phyloP scores from a whole-genome alignment of 2,113 vertebrate species.

The Lasiurus cinereus region DNA sequence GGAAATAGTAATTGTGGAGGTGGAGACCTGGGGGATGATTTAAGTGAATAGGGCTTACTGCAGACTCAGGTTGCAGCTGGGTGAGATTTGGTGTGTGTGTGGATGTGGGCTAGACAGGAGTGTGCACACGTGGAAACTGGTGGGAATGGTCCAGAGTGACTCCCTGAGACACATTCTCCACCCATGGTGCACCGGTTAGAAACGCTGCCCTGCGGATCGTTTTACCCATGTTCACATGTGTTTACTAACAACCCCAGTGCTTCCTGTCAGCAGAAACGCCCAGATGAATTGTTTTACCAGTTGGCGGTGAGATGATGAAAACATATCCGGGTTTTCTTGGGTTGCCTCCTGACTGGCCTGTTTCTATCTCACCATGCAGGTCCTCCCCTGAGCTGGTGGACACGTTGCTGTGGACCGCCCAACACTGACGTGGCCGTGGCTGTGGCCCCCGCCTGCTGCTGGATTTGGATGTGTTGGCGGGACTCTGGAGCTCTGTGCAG shows the following conservation, averaged over 20 bases:
- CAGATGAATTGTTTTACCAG: accelerated
- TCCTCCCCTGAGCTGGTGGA: constrained; percentile 75
- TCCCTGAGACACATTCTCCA: not conserved
- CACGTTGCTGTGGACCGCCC: constrained; percentile 39
- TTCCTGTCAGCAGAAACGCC: not conserved
- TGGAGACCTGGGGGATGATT: too few species aligned
- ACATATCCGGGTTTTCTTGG: not conserved
- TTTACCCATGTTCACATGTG: not conserved
- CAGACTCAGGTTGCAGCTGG: accelerated
- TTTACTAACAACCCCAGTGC: not conserved
- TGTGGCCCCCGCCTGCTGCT: not conserved
- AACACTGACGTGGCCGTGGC: constrained; percentile 58
- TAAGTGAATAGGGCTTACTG: not conserved
- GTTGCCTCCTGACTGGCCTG: not conserved
- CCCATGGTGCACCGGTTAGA: accelerated
- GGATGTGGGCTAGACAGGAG: accelerated
- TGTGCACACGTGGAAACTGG: accelerated
- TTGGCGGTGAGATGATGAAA: accelerated
- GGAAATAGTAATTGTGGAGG: not conserved
- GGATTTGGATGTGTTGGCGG: constrained; percentile 77
- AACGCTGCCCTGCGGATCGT: accelerated
- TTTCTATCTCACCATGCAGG: constrained; percentile 63
- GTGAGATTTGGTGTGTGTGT: too few species aligned
- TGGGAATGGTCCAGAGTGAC: too few species aligned
- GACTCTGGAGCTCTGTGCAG: constrained; percentile 76